phyloP scores from a whole-genome alignment of 2,888 invertebrate species.

The Orthosia incerta region DNA sequence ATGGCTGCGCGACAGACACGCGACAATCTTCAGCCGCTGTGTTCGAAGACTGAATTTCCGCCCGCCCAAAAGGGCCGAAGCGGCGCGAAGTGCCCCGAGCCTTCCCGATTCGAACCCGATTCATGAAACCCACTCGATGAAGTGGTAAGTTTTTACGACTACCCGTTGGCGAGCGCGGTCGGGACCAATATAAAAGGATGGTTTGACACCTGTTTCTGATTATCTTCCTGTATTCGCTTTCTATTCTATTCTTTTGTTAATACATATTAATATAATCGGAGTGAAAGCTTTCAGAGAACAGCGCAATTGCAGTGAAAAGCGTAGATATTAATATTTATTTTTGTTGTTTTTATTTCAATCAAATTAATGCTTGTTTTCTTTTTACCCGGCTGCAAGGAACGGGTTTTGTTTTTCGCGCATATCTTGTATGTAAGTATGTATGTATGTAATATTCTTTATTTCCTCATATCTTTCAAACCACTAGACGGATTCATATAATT shows the following conservation, averaged over 20 bases:
- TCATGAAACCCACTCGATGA: slow-evolving; percentile 88
- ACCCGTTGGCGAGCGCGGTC: slow-evolving; percentile 83
- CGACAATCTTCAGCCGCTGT: slow-evolving; percentile 73
- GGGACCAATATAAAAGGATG: slow-evolving; percentile 85
- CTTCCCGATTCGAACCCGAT: slow-evolving; percentile 76
- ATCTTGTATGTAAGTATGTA: no score
- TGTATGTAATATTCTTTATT: no score
- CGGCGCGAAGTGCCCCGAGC: slow-evolving; percentile 73
- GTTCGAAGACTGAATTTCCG: slow-evolving; percentile 83
- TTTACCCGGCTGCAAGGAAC: no score
- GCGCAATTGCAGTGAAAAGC: not conserved
- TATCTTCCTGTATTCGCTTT: slow-evolving; percentile 68
- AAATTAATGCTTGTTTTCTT: not conserved
- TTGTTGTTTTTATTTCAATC: not conserved
- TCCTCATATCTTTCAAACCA: no score
- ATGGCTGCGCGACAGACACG: slow-evolving; percentile 61
- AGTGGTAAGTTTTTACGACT: slow-evolving; percentile 90
- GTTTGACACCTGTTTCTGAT: slow-evolving; percentile 85
- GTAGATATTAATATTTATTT: not conserved
- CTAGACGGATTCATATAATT: no score
- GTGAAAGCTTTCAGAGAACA: not conserved
- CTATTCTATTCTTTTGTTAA: slow-evolving; percentile 47
- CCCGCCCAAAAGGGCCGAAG: slow-evolving; percentile 82
- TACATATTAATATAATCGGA: slow-evolving; percentile 33
- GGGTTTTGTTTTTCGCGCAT: no score